Conservation (phyloP, 1,140 invertebrate genomes). For the Micrasema minimum region DNA sequence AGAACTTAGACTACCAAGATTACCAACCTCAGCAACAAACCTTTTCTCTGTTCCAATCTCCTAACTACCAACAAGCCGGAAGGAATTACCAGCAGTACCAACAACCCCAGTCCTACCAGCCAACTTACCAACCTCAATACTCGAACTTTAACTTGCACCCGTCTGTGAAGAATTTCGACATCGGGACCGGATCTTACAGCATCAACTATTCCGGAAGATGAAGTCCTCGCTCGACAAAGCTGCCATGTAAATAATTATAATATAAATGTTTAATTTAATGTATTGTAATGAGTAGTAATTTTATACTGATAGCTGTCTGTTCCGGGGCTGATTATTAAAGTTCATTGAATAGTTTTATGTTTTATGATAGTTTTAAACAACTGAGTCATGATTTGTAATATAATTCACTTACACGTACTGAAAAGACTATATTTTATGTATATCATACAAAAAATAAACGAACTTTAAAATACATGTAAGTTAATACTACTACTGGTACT, state of each 20-base stretch:
- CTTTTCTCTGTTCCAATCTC: constrained; percentile 50
- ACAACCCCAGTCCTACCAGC: constrained; percentile 53
- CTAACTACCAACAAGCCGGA: constrained; percentile 54
- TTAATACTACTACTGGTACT: no score
- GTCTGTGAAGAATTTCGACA: constrained; percentile 70
- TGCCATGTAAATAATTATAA: constrained; percentile 45
- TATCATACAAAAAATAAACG: constrained; percentile 15
- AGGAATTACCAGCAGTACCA: constrained; percentile 46
- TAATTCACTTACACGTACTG: not conserved
- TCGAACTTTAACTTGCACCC: constrained; percentile 68
- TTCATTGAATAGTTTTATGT: constrained; percentile 39
- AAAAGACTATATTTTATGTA: constrained; percentile 9
- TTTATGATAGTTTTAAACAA: constrained; percentile 35
- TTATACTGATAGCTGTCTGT: constrained; percentile 10
- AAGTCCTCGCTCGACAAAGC: constrained; percentile 3
- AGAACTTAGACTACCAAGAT: constrained; percentile 53
- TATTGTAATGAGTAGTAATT: constrained; percentile 30
- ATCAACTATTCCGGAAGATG: constrained; percentile 71
- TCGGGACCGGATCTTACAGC: constrained; percentile 75
- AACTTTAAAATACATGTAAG: not conserved
- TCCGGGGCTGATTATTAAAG: constrained; percentile 31
- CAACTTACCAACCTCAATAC: constrained; percentile 53
- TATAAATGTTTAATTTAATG: constrained; percentile 42
- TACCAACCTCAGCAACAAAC: constrained; percentile 52
- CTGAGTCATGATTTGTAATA: constrained; percentile 34